Base-by-base conservation (phyloP, 1,140 invertebrate genomes). In the Procambarus virginalis region DNA sequence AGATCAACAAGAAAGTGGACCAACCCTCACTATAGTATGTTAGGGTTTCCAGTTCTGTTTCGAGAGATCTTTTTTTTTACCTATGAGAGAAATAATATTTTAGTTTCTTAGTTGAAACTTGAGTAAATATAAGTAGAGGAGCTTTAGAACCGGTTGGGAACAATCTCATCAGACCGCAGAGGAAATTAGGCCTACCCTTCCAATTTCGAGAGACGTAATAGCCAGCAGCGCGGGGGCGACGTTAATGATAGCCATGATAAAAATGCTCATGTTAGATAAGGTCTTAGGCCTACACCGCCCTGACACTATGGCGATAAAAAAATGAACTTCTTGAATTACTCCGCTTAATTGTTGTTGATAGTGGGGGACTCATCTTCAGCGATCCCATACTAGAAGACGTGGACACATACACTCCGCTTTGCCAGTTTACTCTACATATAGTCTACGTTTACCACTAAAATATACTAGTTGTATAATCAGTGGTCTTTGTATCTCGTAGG, bases 181-280 rank as follows among this genome's bases (percentile, higher is more conserved):
- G 20, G 49, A 80, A 80, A 80, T 80, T 80, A 80, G 78, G 78
- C 78, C 78, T 80, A 80, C 46, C 49, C 55, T 80, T 64, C 60
- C 60, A 80, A 51, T 17, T 58, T 80, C 46, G 4, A 64, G 17
- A 64, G 2, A 64, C 60, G 14, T 64, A 64, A 64, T 64, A 17
- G 60, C 78, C 78, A 58, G 55, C 78, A 80, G 49, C 49, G 49
- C 78, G 46, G 78, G 78, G 49, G 78, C 20, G 14, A 58, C 78
- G 49, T 80, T 80, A 80, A 80, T 80, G 78, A 55, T 80, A 80
- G 55, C 78, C 78, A 51, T n/a, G 78, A 80, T 80, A 80, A 80
- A 80, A 80, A 80, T 80, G 78, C 20, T 80, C 60, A 17, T 64
- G 60, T 10, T 17, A 64, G 60, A 64, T 64, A 64, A 64, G 60